These are phyloP conservation scores for Ischnura elegans DNA, from an alignment of 2,888 invertebrate genomes.

Conservation along the genomic window DNA sequence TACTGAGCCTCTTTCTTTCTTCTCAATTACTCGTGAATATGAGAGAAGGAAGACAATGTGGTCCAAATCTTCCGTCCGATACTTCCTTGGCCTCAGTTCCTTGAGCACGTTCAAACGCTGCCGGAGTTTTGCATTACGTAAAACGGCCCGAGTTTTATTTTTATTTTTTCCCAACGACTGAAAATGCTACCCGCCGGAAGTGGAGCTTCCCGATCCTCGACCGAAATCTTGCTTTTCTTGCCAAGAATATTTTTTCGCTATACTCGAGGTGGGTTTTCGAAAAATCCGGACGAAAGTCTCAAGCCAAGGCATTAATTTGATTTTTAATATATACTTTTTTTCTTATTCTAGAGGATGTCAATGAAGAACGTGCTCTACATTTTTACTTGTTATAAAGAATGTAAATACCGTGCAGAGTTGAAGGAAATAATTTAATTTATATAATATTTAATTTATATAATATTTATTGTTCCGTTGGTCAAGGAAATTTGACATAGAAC, in stretches of 20 bases:
- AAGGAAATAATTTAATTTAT: too few species aligned
- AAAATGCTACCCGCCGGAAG: neutral
- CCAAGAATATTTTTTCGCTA: neutral
- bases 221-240: neutral
- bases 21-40: neutral
- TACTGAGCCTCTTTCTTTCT: neutral
- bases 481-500: too few species aligned
- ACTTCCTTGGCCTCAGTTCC: neutral
- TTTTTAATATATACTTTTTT: neutral
- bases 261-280: neutral
- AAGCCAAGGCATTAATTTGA: neutral
- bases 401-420: too few species aligned
- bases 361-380: too few species aligned
- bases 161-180: neutral
- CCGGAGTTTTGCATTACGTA: conserved; percentile 8
- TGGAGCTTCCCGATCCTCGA: neutral
- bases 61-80: neutral
- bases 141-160: neutral
- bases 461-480: too few species aligned
- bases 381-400: too few species aligned
- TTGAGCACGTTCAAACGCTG: conserved; percentile 37
- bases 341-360: neutral
- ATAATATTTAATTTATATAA: too few species aligned
- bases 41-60: neutral
- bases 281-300: neutral